A percentile compares a stretch with the other conserved stretches of the same genome.
Conservation (phyloP, 2,797 vertebrate genomes). For the Thamnophis elegans region DNA sequence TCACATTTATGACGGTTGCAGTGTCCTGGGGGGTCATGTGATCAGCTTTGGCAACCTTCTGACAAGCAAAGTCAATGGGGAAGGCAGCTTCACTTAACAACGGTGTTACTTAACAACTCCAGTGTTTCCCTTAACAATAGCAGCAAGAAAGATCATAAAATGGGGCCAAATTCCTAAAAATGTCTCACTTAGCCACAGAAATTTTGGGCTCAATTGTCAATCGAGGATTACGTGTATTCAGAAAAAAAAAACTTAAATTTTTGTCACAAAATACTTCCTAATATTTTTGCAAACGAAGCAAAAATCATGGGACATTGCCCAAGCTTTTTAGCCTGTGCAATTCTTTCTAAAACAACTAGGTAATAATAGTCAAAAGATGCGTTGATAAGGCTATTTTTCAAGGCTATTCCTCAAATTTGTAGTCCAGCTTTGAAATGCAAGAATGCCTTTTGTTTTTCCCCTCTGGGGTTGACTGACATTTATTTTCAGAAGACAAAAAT, state of each 20-base stretch:
- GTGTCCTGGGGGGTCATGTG: rapidly evolving
- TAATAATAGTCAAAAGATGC: neutral
- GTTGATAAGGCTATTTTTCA: neutral
- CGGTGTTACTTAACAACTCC: neutral
- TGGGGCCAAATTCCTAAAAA: neutral
- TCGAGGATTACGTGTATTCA: neutral
- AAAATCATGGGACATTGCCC: neutral
- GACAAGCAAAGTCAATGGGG: neutral
- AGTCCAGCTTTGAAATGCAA: neutral
- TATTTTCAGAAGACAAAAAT: neutral
- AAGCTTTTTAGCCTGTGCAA: neutral
- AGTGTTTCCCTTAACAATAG: neutral
- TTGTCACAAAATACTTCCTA: neutral
- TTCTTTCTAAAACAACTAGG: neutral
- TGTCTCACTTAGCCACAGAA: neutral
- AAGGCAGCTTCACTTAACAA: neutral
- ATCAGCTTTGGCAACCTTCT: neutral
- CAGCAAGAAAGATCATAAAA: neutral
- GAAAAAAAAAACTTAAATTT: neutral
- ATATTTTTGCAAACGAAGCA: neutral
- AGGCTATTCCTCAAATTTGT: too few species aligned
- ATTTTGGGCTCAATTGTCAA: neutral
- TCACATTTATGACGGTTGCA: neutral
- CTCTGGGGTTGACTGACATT: neutral
- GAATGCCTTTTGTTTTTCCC: neutral